A percentile compares a stretch with the other conserved stretches of the same genome.
Evolutionary conservation across 2,797 vertebrate genomes (phyloP).

Genomic region (Leptoclinus maculatus): DNA sequence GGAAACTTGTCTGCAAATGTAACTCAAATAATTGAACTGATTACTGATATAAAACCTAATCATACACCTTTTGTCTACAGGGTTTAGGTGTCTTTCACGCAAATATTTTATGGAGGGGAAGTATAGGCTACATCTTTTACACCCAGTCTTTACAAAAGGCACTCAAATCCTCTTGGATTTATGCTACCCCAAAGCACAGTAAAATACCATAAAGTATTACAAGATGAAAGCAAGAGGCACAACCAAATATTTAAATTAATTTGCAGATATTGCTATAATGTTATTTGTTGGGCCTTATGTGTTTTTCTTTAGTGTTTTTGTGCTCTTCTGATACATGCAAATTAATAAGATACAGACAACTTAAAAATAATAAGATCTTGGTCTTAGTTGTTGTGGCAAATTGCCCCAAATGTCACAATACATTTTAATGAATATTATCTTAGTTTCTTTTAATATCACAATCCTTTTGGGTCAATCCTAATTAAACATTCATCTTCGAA

Average conservation of each 20-base stretch:
- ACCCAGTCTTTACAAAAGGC: background rate
- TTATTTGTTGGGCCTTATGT: background rate
- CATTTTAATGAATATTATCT: background rate
- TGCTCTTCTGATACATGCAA: background rate
- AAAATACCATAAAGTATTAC: background rate
- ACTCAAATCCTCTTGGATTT: background rate
- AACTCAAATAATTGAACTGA: background rate
- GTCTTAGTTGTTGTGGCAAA: background rate
- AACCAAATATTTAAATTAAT: background rate
- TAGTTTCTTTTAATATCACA: background rate
- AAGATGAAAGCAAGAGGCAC: background rate
- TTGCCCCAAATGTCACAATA: accelerated
- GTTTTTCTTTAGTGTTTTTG: background rate
- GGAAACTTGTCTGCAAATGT: background rate
- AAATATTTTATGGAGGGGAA: background rate
- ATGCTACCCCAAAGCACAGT: background rate
- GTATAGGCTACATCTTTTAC: background rate
- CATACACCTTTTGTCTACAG: accelerated
- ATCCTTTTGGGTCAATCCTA: background rate
- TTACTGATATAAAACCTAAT: no score
- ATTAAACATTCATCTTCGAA: background rate
- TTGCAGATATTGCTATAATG: background rate
- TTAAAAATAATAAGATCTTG: background rate
- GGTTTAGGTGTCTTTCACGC: background rate
- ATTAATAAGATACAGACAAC: background rate